Evolutionary conservation across 1,140 invertebrate species (phyloP).

Genomic region (Yoshiicerus persimilis): DNA sequence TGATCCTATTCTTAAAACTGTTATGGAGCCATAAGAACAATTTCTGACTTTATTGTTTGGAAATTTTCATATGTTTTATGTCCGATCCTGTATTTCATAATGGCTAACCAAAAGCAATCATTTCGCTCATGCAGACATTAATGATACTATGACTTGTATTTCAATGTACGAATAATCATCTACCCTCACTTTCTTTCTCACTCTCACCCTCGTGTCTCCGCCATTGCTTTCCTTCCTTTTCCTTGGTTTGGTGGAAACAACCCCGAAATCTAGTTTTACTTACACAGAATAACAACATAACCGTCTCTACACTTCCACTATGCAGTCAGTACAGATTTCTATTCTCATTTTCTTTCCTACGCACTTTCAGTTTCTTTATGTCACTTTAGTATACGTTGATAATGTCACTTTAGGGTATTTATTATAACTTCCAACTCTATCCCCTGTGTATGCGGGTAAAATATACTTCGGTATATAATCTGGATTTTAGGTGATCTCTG

Average conservation of each 20-base stretch:
- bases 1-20: background rate
- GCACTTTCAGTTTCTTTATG: slow-evolving; percentile 12
- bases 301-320: background rate
- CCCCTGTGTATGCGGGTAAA: background rate
- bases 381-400: background rate
- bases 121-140: background rate
- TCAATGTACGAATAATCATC: background rate
- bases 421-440: background rate
- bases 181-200: background rate
- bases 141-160: background rate
- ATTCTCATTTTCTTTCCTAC: slow-evolving; percentile 13
- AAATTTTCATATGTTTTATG: background rate
- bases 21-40: background rate
- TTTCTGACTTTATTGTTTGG: background rate
- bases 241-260: background rate
- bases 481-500: background rate
- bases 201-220: too few species aligned
- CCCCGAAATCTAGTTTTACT: background rate
- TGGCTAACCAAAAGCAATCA: background rate
- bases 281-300: background rate
- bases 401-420: background rate
- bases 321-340: background rate
- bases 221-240: background rate
- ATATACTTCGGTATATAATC: background rate
- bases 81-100: background rate